Evolutionary conservation across 2,113 vertebrate species (phyloP).

Genomic region (Microcebus ravelobensis): DNA sequence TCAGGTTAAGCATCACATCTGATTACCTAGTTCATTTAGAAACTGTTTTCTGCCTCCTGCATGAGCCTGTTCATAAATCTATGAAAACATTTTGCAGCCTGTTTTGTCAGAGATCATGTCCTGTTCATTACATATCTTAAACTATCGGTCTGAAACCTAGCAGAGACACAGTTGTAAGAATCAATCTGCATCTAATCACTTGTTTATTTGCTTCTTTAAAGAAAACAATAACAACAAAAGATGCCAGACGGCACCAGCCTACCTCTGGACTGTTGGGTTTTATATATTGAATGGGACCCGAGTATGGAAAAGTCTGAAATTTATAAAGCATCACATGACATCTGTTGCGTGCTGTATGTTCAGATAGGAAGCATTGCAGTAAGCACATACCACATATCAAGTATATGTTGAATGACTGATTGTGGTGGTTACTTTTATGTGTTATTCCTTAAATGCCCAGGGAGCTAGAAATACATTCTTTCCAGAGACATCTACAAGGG

Average conservation of each 20-base stretch:
- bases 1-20: not conserved
- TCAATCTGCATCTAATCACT: not conserved
- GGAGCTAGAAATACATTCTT: not conserved
- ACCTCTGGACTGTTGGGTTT: not conserved
- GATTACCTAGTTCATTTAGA: not conserved
- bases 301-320: not conserved
- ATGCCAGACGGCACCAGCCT: not conserved
- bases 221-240: not conserved
- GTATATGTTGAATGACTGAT: not conserved
- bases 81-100: not conserved
- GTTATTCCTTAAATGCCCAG: not conserved
- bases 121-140: not conserved
- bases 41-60: fast-evolving
- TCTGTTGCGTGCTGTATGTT: not conserved
- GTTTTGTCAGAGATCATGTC: not conserved
- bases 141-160: not conserved
- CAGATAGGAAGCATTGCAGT: not conserved
- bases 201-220: not conserved
- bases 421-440: not conserved
- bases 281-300: not conserved
- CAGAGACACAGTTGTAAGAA: not conserved
- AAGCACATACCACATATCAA: not conserved
- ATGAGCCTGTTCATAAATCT: not conserved
- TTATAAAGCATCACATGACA: not conserved
- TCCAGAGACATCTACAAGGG: fast-evolving